phyloP scores from a whole-genome alignment of 2,888 invertebrate genomes.

The Rhodophaea formosa region DNA sequence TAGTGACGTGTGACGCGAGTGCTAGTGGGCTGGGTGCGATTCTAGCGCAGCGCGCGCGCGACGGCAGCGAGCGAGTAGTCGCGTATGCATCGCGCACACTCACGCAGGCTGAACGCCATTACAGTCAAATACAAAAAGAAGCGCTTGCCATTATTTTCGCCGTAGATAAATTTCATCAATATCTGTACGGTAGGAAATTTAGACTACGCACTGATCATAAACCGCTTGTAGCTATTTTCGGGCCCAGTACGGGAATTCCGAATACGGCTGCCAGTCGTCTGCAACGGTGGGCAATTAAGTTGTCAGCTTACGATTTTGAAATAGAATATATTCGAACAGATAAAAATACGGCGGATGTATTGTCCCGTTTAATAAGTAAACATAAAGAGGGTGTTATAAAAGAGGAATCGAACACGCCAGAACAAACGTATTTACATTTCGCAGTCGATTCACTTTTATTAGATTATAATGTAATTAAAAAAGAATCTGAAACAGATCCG shows the following conservation, averaged over 20 bases:
- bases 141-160: slow-evolving; percentile 20
- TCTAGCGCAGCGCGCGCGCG: slow-evolving; percentile 15
- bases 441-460: too few relatives aligned
- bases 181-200: slow-evolving; percentile 16
- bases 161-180: slow-evolving; percentile 19
- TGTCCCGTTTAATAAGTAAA: slow-evolving; percentile 21
- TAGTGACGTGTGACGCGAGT: slow-evolving; percentile 15
- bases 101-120: slow-evolving; percentile 6
- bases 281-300: slow-evolving; percentile 27
- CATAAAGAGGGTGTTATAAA: too few relatives aligned
- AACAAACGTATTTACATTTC: too few relatives aligned
- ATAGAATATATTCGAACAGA: slow-evolving; percentile 26
- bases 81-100: slow-evolving; percentile 19
- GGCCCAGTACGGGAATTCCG: slow-evolving; percentile 23
- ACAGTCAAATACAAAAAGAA: slow-evolving; percentile 20
- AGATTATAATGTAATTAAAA: too few relatives aligned
- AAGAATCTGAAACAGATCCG: background rate
- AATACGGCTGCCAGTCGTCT: slow-evolving; percentile 27
- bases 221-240: slow-evolving; percentile 13
- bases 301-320: slow-evolving; percentile 25
- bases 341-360: slow-evolving; percentile 25
- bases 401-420: too few relatives aligned
- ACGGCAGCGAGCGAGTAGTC: slow-evolving; percentile 15
- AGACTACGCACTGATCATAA: slow-evolving; percentile 13
- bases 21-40: slow-evolving; percentile 14